These are phyloP conservation scores for Emydocephalus ijimae DNA, from an alignment of 2,113 vertebrate species.

Conservation along the genomic window DNA sequence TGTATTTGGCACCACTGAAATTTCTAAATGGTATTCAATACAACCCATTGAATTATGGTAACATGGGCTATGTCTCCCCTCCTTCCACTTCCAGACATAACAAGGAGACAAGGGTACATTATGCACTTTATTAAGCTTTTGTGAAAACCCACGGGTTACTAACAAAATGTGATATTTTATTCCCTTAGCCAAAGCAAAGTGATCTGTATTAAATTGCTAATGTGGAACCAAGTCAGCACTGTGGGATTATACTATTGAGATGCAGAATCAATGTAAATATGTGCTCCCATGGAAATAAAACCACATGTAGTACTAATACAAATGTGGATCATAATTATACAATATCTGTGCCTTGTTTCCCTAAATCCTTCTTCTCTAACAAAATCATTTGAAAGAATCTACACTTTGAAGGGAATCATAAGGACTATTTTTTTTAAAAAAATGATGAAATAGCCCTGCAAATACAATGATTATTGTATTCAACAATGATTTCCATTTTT, in stretches of 20 bases:
- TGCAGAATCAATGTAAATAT: conserved; percentile 6
- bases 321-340: conserved; percentile 23
- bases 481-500: background rate
- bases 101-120: background rate
- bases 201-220: rapidly evolving
- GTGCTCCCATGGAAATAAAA: conserved; percentile 11
- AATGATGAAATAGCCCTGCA: background rate
- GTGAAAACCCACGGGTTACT: conserved; percentile 4
- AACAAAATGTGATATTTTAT: background rate
- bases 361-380: conserved; percentile 9
- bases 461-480: conserved; percentile 7
- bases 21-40: background rate
- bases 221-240: background rate
- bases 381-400: conserved; percentile 19
- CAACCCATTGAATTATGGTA: background rate
- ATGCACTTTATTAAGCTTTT: background rate
- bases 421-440: background rate
- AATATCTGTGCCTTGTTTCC: conserved; percentile 8
- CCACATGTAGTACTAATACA: background rate
- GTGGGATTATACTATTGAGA: background rate
- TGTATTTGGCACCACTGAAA: background rate
- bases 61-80: background rate
- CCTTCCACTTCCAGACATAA: background rate
- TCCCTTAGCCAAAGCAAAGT: background rate
- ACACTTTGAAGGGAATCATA: conserved; percentile 19